Base-by-base conservation (phyloP, 1,140 invertebrate genomes). In the Antheraea mylitta region DNA sequence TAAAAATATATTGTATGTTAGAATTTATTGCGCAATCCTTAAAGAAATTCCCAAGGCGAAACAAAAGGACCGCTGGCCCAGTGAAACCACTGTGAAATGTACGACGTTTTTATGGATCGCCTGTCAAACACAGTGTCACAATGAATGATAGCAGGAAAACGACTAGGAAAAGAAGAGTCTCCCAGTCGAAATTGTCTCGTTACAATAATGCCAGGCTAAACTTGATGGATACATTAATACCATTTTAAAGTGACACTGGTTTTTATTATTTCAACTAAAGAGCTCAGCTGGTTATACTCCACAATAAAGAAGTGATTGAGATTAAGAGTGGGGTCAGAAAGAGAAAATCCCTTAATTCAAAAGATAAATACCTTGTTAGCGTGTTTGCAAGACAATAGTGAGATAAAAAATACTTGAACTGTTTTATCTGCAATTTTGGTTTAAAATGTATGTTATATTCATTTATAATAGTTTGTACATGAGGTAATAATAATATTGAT, bases 161-260 rank as follows among this genome's bases (percentile, higher is more conserved):
- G 58, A 66, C 4, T 38, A 18, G 37, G 45, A 22, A 18, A 63
- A 13, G 30, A 11, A 37, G 37, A 22, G 22, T n/a, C 19, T 7
- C 61, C 8, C 61, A n/a, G 22, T 37, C 61, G 7, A n/a, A 30
- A 18, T 42, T 65, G 37, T 11, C 71, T 79, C 80, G 77, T 85
- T 80, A 82, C 77, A 58, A 73, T 85, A 85, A 85, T 83, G 80
- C 67, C 76, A 72, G 77, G 71, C 71, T 85, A 83, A 83, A 83
- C 76, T 82, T 83, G 81, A 85, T 82, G 76, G 79, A 83, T 80
- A 76, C 71, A 67, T 73, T 70, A 72, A 42, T 67, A 67, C 62
- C 69, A 70, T 69, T 67, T 70, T 72, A 70, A 71, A 72, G 58
- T 67, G 67, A 67, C 70, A 61, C 22, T 72, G 58, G 70, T 71